Conservation (phyloP, 2,888 invertebrate genomes). For the Sepioteuthis lessoniana region DNA sequence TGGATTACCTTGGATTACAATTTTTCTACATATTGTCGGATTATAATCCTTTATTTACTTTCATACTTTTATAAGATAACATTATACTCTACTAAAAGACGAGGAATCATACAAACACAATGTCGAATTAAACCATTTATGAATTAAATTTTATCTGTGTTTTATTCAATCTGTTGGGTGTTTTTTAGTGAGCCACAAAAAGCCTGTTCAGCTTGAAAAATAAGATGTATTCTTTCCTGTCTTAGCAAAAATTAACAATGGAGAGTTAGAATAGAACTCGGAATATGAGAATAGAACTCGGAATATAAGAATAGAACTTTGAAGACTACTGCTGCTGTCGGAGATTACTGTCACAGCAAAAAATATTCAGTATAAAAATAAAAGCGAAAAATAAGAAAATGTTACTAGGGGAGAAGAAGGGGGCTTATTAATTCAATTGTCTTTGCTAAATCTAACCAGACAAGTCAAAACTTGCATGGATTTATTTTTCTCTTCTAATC, state of each 20-base stretch:
- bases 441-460: background rate
- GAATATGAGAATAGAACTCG: background rate
- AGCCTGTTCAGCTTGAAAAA: background rate
- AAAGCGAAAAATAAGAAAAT: background rate
- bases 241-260: background rate
- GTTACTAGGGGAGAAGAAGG: background rate
- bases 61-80: too few relatives aligned
- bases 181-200: background rate
- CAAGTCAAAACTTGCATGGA: background rate
- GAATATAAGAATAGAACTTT: background rate
- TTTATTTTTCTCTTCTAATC: too few relatives aligned
- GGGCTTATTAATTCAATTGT: background rate
- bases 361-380: background rate
- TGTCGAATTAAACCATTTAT: background rate
- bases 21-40: too few relatives aligned
- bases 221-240: background rate
- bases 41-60: too few relatives aligned
- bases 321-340: background rate
- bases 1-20: too few relatives aligned
- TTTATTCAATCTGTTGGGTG: background rate
- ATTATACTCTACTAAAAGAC: too few relatives aligned
- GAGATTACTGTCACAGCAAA: background rate
- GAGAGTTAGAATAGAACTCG: background rate
- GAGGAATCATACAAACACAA: background rate
- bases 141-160: background rate